Base-by-base conservation (phyloP, 2,888 invertebrate species). In the Aleiodes alternator region DNA sequence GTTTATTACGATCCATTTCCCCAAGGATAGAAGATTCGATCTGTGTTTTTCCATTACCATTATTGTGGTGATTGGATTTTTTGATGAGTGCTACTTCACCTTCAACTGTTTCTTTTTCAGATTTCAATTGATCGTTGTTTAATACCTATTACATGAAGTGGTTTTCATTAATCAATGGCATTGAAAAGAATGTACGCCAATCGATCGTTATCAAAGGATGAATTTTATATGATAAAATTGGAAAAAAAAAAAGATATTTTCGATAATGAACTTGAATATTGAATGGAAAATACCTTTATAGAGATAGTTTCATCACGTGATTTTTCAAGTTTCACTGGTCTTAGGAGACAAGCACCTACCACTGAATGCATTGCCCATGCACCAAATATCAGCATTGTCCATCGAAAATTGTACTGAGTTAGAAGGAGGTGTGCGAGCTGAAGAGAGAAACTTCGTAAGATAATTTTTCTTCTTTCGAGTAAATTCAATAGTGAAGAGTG, bases 331-430 rank as follows among this genome's bases (percentile, higher is more conserved):
- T 82, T 56, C 3, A 85, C 14, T 9, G 92, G 92, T 79, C 89
- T 90, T 14, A 92, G 84, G 14, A 92, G 84, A 38, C 90, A 84
- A 12, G 91, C 90, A 0, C 90, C 91, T 14, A 90, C 84, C 2
- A 91, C 82, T 0, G 91, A 90, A 76, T 92, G 89, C 55, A 90
- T 84, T 1, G 91, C 88, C 29, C 92, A 86, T 0, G 87, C 91
- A 16, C 90, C 90, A 61, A 92, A 84, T 51, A 92, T 88, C 70
- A 92, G 80, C 64, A 91, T 89, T 1, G 92, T 91, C 7, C 90
- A 84, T 14, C 81, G 82, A 79, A 85, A 85, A 75, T 83, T 83
- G 34, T 85, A 86, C 16, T 76, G 66, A 8, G 80, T 75, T 69
- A 86, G 74, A 16, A 86, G 77, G 4, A 81, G n/a, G 16, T 82